Percentiles rank a stretch among this genome's conserved stretches.
phyloP scores from a whole-genome alignment of 2,113 vertebrate species.

The Microcebus griseorufus region DNA sequence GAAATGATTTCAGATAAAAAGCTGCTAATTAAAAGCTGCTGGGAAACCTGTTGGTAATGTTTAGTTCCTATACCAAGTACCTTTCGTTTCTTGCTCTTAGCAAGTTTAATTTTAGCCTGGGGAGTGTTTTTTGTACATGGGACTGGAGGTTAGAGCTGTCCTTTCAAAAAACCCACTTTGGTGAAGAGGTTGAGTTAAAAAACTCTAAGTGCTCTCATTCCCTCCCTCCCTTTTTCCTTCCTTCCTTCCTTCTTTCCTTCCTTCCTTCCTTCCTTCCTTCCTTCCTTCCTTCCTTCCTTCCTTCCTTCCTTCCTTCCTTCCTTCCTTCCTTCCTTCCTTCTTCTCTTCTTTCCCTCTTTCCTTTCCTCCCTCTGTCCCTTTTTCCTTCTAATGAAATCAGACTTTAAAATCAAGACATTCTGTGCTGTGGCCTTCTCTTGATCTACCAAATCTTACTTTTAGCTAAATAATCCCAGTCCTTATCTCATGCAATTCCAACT shows the following conservation, averaged over 20 bases:
- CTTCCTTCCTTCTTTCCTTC: background rate
- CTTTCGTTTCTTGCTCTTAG: background rate
- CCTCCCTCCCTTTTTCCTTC: background rate
- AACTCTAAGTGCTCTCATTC: background rate
- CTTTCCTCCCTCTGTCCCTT: background rate
- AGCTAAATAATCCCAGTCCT: background rate
- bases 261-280: background rate
- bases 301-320: background rate
- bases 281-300: background rate
- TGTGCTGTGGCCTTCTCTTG: background rate
- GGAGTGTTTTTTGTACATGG: background rate
- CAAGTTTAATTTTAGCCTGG: background rate
- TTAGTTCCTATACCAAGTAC: background rate
- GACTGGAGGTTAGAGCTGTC: background rate
- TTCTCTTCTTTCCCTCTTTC: background rate
- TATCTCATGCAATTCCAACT: background rate
- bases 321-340: background rate
- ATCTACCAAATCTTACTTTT: background rate
- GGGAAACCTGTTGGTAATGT: background rate
- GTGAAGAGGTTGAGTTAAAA: background rate
- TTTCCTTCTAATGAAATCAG: background rate
- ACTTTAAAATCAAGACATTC: background rate
- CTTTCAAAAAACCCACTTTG: background rate
- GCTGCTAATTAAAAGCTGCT: background rate
- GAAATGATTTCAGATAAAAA: background rate